Evolutionary conservation across 1,140 invertebrate species (phyloP), one percentile per base, ranked within the genome.

Genomic region (Drosophila trapezifrons): DNA sequence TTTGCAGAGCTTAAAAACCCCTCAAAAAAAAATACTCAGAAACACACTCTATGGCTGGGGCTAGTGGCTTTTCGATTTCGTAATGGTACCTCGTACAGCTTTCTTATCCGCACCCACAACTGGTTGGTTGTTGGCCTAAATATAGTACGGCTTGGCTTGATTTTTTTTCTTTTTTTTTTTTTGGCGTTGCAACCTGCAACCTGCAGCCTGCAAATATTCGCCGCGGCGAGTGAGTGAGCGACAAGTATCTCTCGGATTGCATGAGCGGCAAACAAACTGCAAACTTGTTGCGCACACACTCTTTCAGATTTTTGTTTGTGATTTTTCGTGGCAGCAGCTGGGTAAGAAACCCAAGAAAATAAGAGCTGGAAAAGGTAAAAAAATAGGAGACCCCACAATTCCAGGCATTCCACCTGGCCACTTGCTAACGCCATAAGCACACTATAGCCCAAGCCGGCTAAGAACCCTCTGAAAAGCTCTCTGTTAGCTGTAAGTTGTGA

Each of bases 71-170:
- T 17, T 38, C 17, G 37, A 72, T 72, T 72, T 72, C 69, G 66
- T 72, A 72, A 72, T 71, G 18, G 4, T n/a, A 10, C 7, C 13
- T 37, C 42, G 51, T 45, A 27, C 51, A 27, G 69, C 69, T 72
- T 72, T 72, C 69, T 72, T 72, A 72, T 72, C 69, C 69, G 73
- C 54, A 76, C 73, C 73, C 73, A 67, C 73, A 76, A 76, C 73
- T 76, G 73, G 62, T 76, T 75, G 49, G 47, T 27, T 43, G 40
- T 5, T 65, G 69, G 73, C 73, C 73, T 67, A 76, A 76, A 76
- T 76, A 76, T 76, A 76, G 72, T 76, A 59, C 62, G 63, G 37
- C 18, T 18, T 42, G 32, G 52, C 51, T 54, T 54, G 37, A 54
- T 10, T 54, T 54, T 35, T 35, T 35, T 0, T 32, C 4, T 17